Evolutionary conservation across 2,797 vertebrate species (phyloP), one percentile per base, ranked within the genome.

Genomic region (Rhynchotus rufescens): DNA sequence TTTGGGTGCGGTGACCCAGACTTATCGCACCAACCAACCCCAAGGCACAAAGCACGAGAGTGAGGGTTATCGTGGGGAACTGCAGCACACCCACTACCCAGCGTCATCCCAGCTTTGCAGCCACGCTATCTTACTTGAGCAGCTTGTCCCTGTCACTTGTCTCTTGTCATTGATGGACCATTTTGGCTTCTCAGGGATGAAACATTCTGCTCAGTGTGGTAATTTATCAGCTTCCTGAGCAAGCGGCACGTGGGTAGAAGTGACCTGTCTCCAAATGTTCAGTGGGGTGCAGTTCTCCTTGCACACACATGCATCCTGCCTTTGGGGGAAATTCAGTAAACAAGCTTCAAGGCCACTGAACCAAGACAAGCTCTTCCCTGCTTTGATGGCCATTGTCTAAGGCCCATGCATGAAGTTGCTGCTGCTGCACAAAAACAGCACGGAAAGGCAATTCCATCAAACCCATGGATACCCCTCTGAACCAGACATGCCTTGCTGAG

Each of bases 361-460:
- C 74, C 56, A 3, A 74, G 8, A 28, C 38, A 36, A 81, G 30
- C 22, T 69, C 59, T 60, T 59, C 66, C 38, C 16, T 1, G 47
- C 42, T 74, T 62, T 17, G 60, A 59, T 38, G 86, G 65, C 42
- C 0, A 0, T 4, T 11, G 34, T 25, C 30, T 0, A 12, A 62
- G 66, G 75, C 49, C 84, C 0, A 0, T 30, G 81, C 0, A 0
- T 21, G 54, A 26, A 3, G 7, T 84, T 67, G 73, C 62, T 32
- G 14, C 44, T 68, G 40, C 13, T 14, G 11, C 66, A 5, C 13
- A 2, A 2, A 19, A 19, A 32, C 26, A 10, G 17, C 51, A 47
- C 5, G 32, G 60, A 72, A n/a, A 47, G 0, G 1, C 6, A n/a
- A 32, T 16, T 69, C 22, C 77, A 36, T 2, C 0, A 0, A 74